Evolutionary conservation across 2,113 vertebrate species (phyloP).

Genomic region (Nothoprocta pentlandii): DNA sequence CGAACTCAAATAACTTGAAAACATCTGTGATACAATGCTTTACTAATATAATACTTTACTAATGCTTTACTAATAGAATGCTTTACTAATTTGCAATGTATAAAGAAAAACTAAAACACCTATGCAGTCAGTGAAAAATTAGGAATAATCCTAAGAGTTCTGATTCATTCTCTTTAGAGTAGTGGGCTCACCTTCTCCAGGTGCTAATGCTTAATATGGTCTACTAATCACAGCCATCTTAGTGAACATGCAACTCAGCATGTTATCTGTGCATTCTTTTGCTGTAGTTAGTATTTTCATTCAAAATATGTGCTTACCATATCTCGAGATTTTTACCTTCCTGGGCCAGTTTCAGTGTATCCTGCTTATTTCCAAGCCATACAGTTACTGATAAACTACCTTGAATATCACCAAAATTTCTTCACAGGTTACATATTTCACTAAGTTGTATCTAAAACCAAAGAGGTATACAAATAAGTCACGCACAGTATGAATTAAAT

Average conservation of each 20-base stretch:
- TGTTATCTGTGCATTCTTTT: not conserved
- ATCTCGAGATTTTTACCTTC: slow-evolving; percentile 58
- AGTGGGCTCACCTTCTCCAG: not conserved
- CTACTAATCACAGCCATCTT: not conserved
- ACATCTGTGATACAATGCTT: too few relatives aligned
- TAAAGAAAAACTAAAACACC: not conserved
- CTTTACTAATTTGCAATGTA: too few relatives aligned
- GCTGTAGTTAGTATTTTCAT: too few relatives aligned
- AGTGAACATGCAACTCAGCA: not conserved
- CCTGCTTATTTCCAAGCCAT: slow-evolving; percentile 49
- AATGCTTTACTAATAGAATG: too few relatives aligned
- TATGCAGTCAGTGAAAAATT: not conserved
- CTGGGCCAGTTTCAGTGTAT: slow-evolving; percentile 23
- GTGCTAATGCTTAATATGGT: not conserved
- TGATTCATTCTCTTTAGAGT: not conserved
- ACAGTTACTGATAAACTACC: slow-evolving; percentile 34
- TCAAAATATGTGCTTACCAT: slow-evolving; percentile 10
- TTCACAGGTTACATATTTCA: slow-evolving; percentile 54
- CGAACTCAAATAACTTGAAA: too few relatives aligned
- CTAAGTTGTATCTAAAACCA: slow-evolving; percentile 23
- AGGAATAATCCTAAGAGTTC: not conserved
- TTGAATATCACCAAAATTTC: slow-evolving; percentile 51
- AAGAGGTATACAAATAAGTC: too few relatives aligned
- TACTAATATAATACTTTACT: too few relatives aligned
- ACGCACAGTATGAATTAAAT: not conserved